Evolutionary conservation across 1,140 invertebrate species (phyloP), one percentile per base, ranked within the genome.

Genomic region (Doryteuthis pealeii): DNA sequence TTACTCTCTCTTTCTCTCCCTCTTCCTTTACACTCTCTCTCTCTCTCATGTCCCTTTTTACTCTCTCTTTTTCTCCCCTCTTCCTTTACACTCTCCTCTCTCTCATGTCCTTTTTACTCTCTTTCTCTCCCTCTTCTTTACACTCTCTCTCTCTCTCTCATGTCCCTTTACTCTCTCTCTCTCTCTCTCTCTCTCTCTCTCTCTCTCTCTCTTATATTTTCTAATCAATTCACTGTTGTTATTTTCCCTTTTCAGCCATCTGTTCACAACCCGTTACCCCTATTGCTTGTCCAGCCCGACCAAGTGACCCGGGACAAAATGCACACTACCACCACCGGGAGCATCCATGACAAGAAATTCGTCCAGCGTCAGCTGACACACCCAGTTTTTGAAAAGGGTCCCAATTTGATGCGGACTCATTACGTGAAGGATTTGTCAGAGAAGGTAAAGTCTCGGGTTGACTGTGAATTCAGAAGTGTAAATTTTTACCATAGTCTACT

Each of bases 381-480:
- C 74, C 73, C 80, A 35, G 43, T 85, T 18, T 83, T 86, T 73
- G 79, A 82, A 67, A 87, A 86, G 76, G 82, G 85, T 35, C 87
- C 87, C 33, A 85, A 82, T 67, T 86, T 85, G 71, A 86, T 83
- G 83, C 87, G 87, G 75, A 84, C 87, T 5, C 79, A 83, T 72
- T 88, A 87, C 80, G 79, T 86, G 22, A 88, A 87, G 74, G 87
- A 88, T 75, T 79, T 84, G 32, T 79, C 82, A 76, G 87, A 88
- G 80, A 87, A 88, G 82, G 85, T 88, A 76, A n/a, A 74, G 58
- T 66, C 43, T 45, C 30, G 40, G 58, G 8, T 22, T 40, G n/a
- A n/a, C n/a, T n/a, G n/a, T n/a, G n/a, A n/a, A n/a, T n/a, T n/a
- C n/a, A n/a, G n/a, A n/a, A n/a, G n/a, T n/a, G n/a, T n/a, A n/a